Conservation (phyloP, 2,113 vertebrate genomes). For the Tyrannus savana region DNA sequence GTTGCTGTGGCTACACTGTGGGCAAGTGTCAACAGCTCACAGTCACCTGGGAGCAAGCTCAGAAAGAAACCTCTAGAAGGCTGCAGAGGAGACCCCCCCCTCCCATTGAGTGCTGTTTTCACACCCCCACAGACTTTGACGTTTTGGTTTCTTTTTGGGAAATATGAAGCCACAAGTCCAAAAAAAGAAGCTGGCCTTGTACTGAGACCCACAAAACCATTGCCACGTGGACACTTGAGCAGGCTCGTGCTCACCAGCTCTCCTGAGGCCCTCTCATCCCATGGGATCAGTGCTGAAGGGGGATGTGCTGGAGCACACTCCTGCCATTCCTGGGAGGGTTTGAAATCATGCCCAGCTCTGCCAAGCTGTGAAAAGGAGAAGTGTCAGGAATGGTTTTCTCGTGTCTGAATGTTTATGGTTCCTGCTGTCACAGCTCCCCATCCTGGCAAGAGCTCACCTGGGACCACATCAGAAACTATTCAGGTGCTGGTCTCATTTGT, state of each 20-base stretch:
- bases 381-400: background rate
- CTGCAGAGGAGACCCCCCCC: background rate
- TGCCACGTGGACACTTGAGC: accelerated
- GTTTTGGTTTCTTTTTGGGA: background rate
- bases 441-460: background rate
- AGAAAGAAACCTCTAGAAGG: background rate
- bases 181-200: background rate
- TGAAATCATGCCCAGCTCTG: background rate
- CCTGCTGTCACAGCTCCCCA: background rate
- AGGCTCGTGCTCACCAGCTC: background rate
- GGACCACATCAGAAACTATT: background rate
- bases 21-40: slow-evolving; percentile 30
- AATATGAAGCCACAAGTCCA: background rate
- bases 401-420: background rate
- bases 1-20: slow-evolving; percentile 55
- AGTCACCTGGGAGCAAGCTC: slow-evolving; percentile 10
- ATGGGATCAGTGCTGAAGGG: accelerated
- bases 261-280: background rate
- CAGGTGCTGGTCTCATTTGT: background rate
- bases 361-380: background rate
- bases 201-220: background rate
- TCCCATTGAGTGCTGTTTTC: background rate
- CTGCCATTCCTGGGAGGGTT: background rate
- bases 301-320: background rate
- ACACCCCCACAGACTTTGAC: background rate